Evolutionary conservation across 2,797 vertebrate species (phyloP).

Genomic region (Tragopan temminckii): DNA sequence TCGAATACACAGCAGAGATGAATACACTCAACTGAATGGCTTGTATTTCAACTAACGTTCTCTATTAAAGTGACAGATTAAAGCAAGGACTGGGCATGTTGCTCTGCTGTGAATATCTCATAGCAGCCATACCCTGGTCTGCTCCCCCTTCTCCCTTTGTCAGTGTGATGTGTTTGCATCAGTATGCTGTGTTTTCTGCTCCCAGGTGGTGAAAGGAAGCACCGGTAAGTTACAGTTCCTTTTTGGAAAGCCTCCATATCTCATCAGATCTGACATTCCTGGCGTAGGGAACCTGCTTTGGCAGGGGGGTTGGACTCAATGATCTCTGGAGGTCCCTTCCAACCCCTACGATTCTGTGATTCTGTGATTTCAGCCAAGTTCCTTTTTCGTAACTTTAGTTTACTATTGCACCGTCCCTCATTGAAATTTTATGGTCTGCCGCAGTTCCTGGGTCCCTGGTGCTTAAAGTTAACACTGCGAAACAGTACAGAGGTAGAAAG

Average conservation of each 20-base stretch:
- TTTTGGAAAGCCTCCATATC: not conserved
- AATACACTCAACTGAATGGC: not conserved
- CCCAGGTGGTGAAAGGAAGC: not conserved
- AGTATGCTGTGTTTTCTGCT: slow-evolving; percentile 39
- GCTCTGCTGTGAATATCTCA: not conserved
- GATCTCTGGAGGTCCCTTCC: too few relatives aligned
- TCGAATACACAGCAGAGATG: not conserved
- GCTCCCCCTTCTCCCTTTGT: slow-evolving; percentile 9
- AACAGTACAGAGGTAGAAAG: not conserved
- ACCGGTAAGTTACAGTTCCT: not conserved
- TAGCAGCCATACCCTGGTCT: not conserved
- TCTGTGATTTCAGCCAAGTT: not conserved
- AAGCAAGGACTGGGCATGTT: not conserved
- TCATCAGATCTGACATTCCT: not conserved
- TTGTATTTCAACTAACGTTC: not conserved
- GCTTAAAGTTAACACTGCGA: not conserved
- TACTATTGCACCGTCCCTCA: not conserved
- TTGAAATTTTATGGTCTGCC: not conserved
- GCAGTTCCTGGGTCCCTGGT: not conserved
- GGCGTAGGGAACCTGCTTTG: too few relatives aligned
- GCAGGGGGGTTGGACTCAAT: too few relatives aligned
- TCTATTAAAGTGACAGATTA: not conserved
- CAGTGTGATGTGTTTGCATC: not conserved
- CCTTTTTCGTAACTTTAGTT: not conserved
- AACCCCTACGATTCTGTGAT: too few relatives aligned